phyloP scores from a whole-genome alignment of 2,888 invertebrate genomes.

The Neoscelio sp. region DNA sequence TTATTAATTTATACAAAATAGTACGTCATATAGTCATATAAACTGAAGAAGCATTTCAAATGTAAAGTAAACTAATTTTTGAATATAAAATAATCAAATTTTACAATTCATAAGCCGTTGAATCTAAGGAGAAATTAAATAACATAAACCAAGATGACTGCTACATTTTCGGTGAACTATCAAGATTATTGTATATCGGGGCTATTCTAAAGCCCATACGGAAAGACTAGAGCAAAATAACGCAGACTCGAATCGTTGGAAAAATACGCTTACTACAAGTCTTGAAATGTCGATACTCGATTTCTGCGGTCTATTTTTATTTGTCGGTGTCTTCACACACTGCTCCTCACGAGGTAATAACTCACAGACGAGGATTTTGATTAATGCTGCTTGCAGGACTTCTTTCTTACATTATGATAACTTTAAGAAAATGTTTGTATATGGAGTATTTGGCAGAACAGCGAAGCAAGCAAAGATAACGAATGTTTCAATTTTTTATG shows the following conservation, averaged over 20 bases:
- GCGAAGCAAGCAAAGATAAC: constrained; percentile 13
- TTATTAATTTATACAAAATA: no score
- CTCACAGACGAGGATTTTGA: constrained; percentile 59
- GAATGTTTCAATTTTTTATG: constrained; percentile 24
- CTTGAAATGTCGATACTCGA: constrained; percentile 60
- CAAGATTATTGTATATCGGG: constrained; percentile 35
- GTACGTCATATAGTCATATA: no score
- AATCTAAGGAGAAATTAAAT: constrained; percentile 17
- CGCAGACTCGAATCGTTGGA: constrained; percentile 38
- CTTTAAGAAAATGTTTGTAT: constrained; percentile 47
- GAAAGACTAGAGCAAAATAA: constrained; percentile 56
- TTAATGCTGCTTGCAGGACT: constrained; percentile 54
- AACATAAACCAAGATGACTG: constrained; percentile 1
- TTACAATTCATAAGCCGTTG: neutral
- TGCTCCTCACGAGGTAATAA: constrained; percentile 60
- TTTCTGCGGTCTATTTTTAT: constrained; percentile 62
- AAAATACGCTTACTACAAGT: constrained; percentile 63
- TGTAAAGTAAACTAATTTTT: no score
- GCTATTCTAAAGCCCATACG: constrained; percentile 50
- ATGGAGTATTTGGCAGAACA: constrained; percentile 1
- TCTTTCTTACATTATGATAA: constrained; percentile 45
- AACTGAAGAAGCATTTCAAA: no score
- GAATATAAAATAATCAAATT: no score
- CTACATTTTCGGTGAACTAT: constrained; percentile 20
- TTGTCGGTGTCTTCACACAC: constrained; percentile 61